Evolutionary conservation across 2,888 invertebrate species (phyloP).

Genomic region (Omphaloscelis lunosa): DNA sequence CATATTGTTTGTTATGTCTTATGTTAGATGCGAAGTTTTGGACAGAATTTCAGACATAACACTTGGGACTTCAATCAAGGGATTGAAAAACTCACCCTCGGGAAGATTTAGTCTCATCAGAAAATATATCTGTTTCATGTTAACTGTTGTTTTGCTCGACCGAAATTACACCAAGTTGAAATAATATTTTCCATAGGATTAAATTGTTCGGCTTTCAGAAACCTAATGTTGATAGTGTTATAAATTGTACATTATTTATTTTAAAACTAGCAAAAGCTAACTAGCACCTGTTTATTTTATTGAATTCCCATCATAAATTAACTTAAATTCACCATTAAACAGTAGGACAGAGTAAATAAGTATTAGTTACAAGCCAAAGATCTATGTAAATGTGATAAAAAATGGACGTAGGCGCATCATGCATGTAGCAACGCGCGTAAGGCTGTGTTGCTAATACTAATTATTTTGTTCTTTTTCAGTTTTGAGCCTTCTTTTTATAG

Average conservation of each 20-base stretch:
- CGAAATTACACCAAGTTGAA: not conserved
- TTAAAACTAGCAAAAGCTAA: not conserved
- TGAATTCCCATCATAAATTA: conserved; percentile 54
- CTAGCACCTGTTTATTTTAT: conserved; percentile 16
- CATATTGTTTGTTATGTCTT: too few species aligned
- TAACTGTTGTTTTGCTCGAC: not conserved
- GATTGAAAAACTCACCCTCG: too few species aligned
- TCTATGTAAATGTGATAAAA: conserved; percentile 65
- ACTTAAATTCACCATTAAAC: conserved; percentile 54
- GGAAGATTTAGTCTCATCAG: too few species aligned
- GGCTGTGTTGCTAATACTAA: conserved; percentile 38
- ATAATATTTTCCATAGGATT: not conserved
- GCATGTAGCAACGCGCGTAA: conserved; percentile 37
- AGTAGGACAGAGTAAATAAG: conserved; percentile 57
- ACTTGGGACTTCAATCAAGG: too few species aligned
- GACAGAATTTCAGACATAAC: too few species aligned
- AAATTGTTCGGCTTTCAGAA: too few species aligned
- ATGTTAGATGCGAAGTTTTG: too few species aligned
- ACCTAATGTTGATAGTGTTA: not conserved
- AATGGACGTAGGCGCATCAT: conserved; percentile 58
- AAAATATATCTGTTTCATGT: too few species aligned
- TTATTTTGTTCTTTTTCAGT: conserved; percentile 22
- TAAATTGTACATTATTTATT: not conserved
- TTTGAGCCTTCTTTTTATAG: not conserved
- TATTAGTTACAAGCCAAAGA: conserved; percentile 62